These are phyloP conservation scores for Natator depressus DNA, from an alignment of 2,113 vertebrate genomes.

Conservation along the genomic window DNA sequence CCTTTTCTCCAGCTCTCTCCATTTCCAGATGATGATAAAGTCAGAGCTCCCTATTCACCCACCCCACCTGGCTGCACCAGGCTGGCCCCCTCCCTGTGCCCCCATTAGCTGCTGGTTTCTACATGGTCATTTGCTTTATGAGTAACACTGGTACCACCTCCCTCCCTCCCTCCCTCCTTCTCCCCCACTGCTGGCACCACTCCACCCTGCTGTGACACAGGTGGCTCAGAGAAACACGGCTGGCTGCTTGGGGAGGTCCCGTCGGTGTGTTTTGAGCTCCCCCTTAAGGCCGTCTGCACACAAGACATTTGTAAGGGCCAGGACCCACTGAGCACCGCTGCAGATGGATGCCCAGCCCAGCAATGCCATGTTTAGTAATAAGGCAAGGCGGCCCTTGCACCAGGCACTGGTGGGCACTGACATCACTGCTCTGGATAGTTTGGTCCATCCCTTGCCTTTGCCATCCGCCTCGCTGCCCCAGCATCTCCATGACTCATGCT, in stretches of 20 bases:
- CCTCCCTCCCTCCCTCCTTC: not conserved
- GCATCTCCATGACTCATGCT: not conserved
- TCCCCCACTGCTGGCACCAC: not conserved
- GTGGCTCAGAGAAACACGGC: slow-evolving; percentile 53
- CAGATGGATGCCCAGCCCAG: not conserved
- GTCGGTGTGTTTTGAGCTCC: not conserved
- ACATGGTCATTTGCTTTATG: not conserved
- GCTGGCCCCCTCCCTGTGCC: not conserved
- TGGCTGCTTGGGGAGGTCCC: not conserved
- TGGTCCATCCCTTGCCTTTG: too few species aligned
- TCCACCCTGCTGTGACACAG: not conserved
- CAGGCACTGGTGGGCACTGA: not conserved
- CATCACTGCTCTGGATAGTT: not conserved
- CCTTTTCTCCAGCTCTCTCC: not conserved
- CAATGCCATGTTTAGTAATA: too few species aligned
- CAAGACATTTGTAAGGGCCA: not conserved
- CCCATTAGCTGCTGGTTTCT: not conserved
- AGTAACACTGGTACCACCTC: not conserved
- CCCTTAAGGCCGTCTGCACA: not conserved
- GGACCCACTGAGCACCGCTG: slow-evolving; percentile 11
- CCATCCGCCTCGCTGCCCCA: not conserved
- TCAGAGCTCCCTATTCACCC: not conserved
- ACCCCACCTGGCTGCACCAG: not conserved
- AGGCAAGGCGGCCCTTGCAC: not conserved
- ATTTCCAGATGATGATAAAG: not conserved